Base-by-base conservation (phyloP, 2,113 vertebrate species). In the Todiramphus chloris region DNA sequence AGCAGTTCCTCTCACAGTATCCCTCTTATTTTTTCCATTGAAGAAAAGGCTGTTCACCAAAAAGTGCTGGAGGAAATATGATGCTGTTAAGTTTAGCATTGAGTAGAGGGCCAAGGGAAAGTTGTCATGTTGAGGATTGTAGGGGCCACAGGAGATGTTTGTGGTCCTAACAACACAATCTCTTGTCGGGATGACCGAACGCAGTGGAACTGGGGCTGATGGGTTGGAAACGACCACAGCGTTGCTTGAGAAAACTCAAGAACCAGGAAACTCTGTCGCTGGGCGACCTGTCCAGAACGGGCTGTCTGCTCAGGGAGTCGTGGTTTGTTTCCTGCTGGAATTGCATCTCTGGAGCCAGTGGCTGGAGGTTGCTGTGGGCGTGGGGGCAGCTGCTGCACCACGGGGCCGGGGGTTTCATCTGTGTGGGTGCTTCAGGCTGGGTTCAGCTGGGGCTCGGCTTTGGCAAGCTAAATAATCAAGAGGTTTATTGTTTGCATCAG, bases 121-220 rank as follows among this genome's bases (percentile, higher is more conserved):
- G 37, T 4, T 62, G 72, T n/a, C 25, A 19, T 12, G 68, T 4
- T 48, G 58, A 20, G 41, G 13, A 14, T 55, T 37, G 0, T 0
- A n/a, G 27, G 17, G 17, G 12, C 69, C 60, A 53, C n/a, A 59
- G 24, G 39, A 63, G 39, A 9, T 24, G 3, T n/a, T 9, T 30
- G 51, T n/a, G 12, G 10, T 94, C 37, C 46, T 30, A 48, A 5
- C 53, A 72, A 21, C 19, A 48, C 43, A 19, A 62, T 24, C 53
- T 25, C 11, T 58, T 46, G 27, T 23, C 44, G 51, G 63, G 18
- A 23, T 46, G 20, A 33, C 39, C 8, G 18, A n/a, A 10, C 27
- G 23, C 12, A 58, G 43, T 21, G 39, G 31, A 48, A 50, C 2
- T 73, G 7, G n/a, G 78, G 27, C 13, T 10, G 21, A 13, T 20